Evolutionary conservation across 2,888 invertebrate genomes (phyloP), one percentile per base, ranked within the genome.

Genomic region (Bombylius major): DNA sequence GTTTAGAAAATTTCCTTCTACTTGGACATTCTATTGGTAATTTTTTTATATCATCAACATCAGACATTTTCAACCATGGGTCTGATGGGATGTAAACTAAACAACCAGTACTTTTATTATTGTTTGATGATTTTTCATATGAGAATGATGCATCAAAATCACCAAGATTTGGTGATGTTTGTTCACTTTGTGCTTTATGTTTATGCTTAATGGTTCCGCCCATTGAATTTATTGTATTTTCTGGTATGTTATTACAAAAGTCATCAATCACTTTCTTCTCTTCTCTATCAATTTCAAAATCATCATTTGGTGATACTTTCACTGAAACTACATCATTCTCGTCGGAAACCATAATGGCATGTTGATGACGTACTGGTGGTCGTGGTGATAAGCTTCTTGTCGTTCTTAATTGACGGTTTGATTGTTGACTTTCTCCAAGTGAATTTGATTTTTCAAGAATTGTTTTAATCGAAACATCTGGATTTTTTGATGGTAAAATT

Each of bases 401-500:
- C 1, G 65, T 66, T 34, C 66, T 62, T 51, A 69, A 58, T 46
- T 65, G 65, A 47, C 67, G 67, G 44, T 59, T 60, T 46, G 66
- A 62, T 48, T 67, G 67, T 48, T 67, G 67, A 3, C 66, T 64
- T 46, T 67, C 67, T n/a, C 65, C 66, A 1, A 65, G 53, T 4
- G 66, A 66, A 52, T 68, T 67, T 0, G 67, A 67, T 58, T 68
- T 69, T 47, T 69, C 67, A 11, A 69, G 60, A 5, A 61, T 49
- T 4, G 51, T 52, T 76, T 60, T 78, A 75, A 67, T 77, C 76
- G 65, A 77, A 75, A 56, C 75, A n/a, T 60, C 60, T 9, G 51
- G 47, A 48, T 46, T 56, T 59, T 56, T 63, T 83, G 63, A 81
- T 82, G 67, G 84, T 82, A 75, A 82, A 84, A 62, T 83, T 54